Evolutionary conservation across 2,797 vertebrate genomes (phyloP).

Genomic region (Oreochromis mossambicus): DNA sequence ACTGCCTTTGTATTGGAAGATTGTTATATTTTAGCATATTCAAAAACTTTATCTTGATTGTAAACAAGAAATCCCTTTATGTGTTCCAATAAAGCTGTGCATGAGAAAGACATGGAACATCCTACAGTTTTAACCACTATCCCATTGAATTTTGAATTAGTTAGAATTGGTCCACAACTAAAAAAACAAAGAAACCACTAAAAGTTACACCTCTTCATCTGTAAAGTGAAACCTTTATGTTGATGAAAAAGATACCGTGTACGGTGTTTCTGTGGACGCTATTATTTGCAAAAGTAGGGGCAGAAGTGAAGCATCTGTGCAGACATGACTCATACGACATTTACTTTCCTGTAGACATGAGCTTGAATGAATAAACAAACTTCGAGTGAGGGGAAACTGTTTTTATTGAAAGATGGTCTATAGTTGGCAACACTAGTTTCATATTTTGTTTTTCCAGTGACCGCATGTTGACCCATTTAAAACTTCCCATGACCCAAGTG

Average conservation of each 20-base stretch:
- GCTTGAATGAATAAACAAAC: not conserved
- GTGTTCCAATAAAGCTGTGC: not conserved
- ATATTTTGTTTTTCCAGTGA: slow-evolving; percentile 49
- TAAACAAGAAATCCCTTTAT: not conserved
- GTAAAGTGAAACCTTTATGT: not conserved
- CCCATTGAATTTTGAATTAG: not conserved
- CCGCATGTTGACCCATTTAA: slow-evolving; percentile 15
- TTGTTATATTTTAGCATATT: not conserved
- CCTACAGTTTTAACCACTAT: not conserved
- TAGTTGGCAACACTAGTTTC: slow-evolving; percentile 28
- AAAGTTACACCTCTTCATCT: not conserved
- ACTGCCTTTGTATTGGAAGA: not conserved
- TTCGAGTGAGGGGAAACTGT: not conserved
- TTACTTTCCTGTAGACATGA: not conserved
- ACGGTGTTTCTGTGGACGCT: not conserved
- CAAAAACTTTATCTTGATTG: not conserved
- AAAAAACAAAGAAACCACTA: not conserved
- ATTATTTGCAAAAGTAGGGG: not conserved
- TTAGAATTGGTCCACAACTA: not conserved
- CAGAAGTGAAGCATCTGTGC: not conserved
- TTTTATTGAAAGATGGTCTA: slow-evolving; percentile 7
- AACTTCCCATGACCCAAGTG: slow-evolving; percentile 61
- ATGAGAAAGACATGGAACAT: not conserved
- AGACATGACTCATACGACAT: not conserved
- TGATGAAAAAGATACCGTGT: not conserved